Percentiles rank a stretch among this genome's conserved stretches.
Evolutionary conservation across 2,113 vertebrate genomes (phyloP).

Genomic region (Saccopteryx bilineata): DNA sequence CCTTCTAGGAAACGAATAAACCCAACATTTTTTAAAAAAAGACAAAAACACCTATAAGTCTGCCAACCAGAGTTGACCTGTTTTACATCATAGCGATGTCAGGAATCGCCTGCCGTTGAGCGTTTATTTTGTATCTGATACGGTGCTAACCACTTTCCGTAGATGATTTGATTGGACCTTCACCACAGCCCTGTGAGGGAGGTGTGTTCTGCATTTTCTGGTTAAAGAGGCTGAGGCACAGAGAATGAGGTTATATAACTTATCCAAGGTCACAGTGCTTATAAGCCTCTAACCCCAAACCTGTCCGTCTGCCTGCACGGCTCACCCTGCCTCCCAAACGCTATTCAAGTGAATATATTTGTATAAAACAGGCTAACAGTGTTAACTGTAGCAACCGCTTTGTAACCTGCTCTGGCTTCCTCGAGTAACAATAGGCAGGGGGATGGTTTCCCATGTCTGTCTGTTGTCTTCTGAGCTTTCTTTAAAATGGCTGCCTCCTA

Average conservation of each 20-base stretch:
- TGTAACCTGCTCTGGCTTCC: not conserved
- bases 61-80: not conserved
- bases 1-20: not conserved
- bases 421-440: not conserved
- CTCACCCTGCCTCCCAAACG: not conserved
- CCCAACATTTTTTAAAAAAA: not conserved
- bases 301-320: not conserved
- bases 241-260: not conserved
- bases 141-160: too few species aligned
- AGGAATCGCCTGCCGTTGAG: not conserved
- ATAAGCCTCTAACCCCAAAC: not conserved
- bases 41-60: not conserved
- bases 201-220: not conserved
- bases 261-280: not conserved
- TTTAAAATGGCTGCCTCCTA: constrained; percentile 33
- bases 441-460: not conserved
- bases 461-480: not conserved
- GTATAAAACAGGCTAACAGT: not conserved
- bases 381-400: not conserved
- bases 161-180: not conserved
- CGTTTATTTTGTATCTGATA: not conserved
- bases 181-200: not conserved
- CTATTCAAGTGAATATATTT: not conserved
- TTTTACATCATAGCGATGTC: not conserved
- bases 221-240: not conserved